Conservation (phyloP, 1,140 invertebrate genomes). For the Condylostylus longicornis region DNA sequence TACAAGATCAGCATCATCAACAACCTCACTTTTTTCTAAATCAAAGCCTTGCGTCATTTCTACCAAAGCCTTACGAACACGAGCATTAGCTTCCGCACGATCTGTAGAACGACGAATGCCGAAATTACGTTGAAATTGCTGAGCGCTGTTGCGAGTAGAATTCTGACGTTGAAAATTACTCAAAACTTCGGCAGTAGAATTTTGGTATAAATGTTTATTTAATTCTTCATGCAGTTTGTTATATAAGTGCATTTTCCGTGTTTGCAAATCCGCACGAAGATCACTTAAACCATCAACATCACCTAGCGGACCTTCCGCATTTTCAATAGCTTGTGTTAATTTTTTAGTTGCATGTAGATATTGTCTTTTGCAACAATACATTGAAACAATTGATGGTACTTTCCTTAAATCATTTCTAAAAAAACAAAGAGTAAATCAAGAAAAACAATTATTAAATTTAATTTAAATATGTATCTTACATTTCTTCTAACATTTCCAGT, state of each 20-base stretch:
- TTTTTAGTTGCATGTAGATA: slow-evolving; percentile 77
- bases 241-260: slow-evolving; percentile 58
- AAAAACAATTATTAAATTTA: not conserved
- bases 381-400: slow-evolving; percentile 59
- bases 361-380: slow-evolving; percentile 54
- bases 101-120: slow-evolving; percentile 37
- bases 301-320: slow-evolving; percentile 53
- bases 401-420: slow-evolving; percentile 59
- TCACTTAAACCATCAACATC: slow-evolving; percentile 70
- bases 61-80: slow-evolving; percentile 32
- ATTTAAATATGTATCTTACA: slow-evolving; percentile 40
- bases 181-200: slow-evolving; percentile 41
- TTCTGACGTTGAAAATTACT: slow-evolving; percentile 41
- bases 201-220: slow-evolving; percentile 57
- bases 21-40: slow-evolving; percentile 32
- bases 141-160: slow-evolving; percentile 37
- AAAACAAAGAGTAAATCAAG: slow-evolving; percentile 5
- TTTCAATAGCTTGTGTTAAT: slow-evolving; percentile 50
- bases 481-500: slow-evolving; percentile 71
- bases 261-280: slow-evolving; percentile 51
- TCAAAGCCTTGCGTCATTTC: slow-evolving; percentile 31
- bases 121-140: slow-evolving; percentile 38
- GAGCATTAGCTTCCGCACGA: slow-evolving; percentile 31
- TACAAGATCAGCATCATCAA: slow-evolving; percentile 44
- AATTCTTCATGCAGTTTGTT: slow-evolving; percentile 55